These are phyloP conservation scores for Alectoris magna DNA, from an alignment of 2,797 vertebrate species.

Conservation along the genomic window DNA sequence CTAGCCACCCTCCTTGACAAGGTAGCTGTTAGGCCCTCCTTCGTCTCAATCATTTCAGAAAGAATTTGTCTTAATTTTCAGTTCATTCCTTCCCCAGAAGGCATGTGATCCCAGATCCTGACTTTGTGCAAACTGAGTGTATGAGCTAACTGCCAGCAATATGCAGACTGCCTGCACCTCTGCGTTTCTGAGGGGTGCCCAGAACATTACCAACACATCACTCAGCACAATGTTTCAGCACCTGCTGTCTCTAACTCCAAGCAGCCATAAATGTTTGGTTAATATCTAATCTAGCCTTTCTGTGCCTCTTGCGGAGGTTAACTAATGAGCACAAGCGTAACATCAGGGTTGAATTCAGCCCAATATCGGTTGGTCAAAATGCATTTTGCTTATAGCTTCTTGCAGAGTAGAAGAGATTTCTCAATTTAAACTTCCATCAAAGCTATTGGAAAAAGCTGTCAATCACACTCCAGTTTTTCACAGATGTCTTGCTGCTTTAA, in stretches of 20 bases:
- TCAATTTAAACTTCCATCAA: conserved; percentile 40
- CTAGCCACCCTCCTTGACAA: not conserved
- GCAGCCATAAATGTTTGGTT: not conserved
- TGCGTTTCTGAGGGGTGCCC: not conserved
- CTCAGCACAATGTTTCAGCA: not conserved
- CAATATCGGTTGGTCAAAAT: conserved; percentile 31
- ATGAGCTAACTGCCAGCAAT: not conserved
- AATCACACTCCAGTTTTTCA: conserved; percentile 38
- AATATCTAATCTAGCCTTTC: not conserved
- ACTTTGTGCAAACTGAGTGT: not conserved
- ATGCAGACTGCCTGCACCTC: not conserved
- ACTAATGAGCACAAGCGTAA: not conserved
- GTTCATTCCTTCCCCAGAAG: not conserved
- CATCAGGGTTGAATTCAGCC: conserved; percentile 13
- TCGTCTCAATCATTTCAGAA: not conserved
- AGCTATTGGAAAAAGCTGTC: conserved; percentile 68
- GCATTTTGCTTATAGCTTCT: conserved; percentile 20
- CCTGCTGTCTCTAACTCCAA: not conserved
- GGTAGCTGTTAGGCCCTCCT: not conserved
- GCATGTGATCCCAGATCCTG: not conserved
- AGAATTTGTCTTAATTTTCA: not conserved
- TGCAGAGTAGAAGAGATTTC: conserved; percentile 30
- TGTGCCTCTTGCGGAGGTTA: not conserved
- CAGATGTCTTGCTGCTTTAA: conserved; percentile 55
- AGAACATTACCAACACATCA: not conserved